A percentile compares a stretch with the other conserved stretches of the same genome.
Conservation (phyloP, 1,140 invertebrate species). For the Gonatopus flavifemur region DNA sequence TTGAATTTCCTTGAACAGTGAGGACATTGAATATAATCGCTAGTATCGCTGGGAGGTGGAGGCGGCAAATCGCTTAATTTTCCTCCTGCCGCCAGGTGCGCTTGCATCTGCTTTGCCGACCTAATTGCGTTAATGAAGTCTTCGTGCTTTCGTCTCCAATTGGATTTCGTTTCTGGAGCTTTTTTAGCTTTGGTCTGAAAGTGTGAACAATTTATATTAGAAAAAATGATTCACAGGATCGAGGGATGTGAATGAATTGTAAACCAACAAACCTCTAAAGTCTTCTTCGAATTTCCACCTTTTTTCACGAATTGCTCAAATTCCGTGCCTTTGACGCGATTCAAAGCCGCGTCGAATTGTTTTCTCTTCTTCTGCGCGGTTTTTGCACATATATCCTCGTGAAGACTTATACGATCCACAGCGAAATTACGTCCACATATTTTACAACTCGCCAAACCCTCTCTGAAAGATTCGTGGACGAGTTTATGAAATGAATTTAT, state of each 20-base stretch:
- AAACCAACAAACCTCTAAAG: constrained; percentile 38
- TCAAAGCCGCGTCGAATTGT: constrained; percentile 83
- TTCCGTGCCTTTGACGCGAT: constrained; percentile 84
- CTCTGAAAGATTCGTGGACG: too few species aligned
- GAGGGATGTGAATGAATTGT: not conserved
- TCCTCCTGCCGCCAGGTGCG: constrained; percentile 81
- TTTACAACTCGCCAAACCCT: constrained; percentile 61
- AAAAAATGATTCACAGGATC: not conserved
- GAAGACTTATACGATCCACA: constrained; percentile 75
- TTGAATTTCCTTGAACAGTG: constrained; percentile 89
- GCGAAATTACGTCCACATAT: constrained; percentile 76
- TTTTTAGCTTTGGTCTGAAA: constrained; percentile 41
- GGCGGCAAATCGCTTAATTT: constrained; percentile 86
- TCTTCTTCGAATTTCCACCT: constrained; percentile 21
- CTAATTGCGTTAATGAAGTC: constrained; percentile 88
- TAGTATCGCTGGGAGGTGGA: constrained; percentile 81
- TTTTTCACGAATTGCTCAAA: constrained; percentile 73
- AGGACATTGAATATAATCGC: constrained; percentile 90
- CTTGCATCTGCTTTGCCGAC: constrained; percentile 85
- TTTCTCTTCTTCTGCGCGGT: constrained; percentile 78
- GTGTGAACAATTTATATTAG: not conserved
- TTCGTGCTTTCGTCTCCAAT: constrained; percentile 91
- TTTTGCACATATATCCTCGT: constrained; percentile 81
- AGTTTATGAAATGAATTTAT: too few species aligned
- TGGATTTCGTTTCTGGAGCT: constrained; percentile 51